Evolutionary conservation across 2,888 invertebrate species (phyloP), one percentile per base, ranked within the genome.

Genomic region (Parthenolecanium corni): DNA sequence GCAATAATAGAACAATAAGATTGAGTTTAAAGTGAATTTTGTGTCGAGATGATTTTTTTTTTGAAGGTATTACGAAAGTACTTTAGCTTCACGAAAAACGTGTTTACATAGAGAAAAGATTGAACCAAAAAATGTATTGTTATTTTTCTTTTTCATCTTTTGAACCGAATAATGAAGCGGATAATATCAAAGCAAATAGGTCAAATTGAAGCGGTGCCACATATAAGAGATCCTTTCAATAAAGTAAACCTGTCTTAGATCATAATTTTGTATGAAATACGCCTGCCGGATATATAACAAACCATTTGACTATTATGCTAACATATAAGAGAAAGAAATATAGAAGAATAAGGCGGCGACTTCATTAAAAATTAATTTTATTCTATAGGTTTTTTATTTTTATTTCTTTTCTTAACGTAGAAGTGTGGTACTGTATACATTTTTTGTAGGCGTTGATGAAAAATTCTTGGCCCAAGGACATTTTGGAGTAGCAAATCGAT

Each of bases 101-200:
- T 56, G 56, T 56, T 56, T 56, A 56, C 56, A 56, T 56, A 56
- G 44, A 56, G 44, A 56, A 56, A 56, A 42, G 44, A 42, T 56
- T 56, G 42, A 56, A 44, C 46, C 56, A 54, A 46, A 54, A 46
- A 46, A 56, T 56, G 42, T 44, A 56, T 56, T 56, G 42, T 56
- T 56, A 56, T 56, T 44, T 56, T 56, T 54, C n/a, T n/a, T n/a
- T n/a, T 31, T 31, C 9, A 31, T 31, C 9, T 31, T 31, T 31
- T 31, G 42, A 24, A 56, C 44, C 44, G 56, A 56, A 56, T 56
- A 56, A 56, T 25, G 56, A 56, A 56, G 56, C 56, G 56, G 56
- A 56, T 56, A 56, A 56, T 56, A 56, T 56, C 56, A 56, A 56
- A 56, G 56, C 56, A 56, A 42, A 42, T 56, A 40, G 56, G 56